phyloP scores from a whole-genome alignment of 2,888 invertebrate species.

The Gisinianus flammeolus region DNA sequence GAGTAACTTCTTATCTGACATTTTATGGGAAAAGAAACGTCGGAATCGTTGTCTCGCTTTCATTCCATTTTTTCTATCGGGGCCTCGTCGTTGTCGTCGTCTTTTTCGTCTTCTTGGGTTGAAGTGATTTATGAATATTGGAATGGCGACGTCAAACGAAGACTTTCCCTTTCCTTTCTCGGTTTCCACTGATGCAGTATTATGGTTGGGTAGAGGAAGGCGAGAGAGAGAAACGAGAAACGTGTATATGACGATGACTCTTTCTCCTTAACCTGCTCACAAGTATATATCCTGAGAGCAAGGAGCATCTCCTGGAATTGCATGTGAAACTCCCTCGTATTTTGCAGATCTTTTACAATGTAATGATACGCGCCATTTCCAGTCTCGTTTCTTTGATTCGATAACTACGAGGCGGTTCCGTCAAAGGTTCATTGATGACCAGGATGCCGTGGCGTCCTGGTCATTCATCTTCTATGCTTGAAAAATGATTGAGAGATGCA shows the following conservation, averaged over 20 bases:
- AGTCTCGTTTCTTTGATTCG: neutral
- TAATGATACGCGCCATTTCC: slow-evolving; percentile 24
- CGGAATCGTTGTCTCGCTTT: slow-evolving; percentile 51
- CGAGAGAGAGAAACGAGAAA: neutral
- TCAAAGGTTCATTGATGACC: slow-evolving; percentile 14
- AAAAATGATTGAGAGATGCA: slow-evolving; percentile 11
- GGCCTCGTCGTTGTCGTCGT: slow-evolving; percentile 19
- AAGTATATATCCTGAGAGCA: neutral
- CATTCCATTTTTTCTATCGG: slow-evolving; percentile 54
- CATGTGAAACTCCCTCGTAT: neutral
- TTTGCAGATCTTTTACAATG: slow-evolving; percentile 18
- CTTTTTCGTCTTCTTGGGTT: slow-evolving; percentile 19
- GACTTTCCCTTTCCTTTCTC: slow-evolving; percentile 17
- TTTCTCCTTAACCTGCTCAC: neutral
- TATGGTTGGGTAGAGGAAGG: neutral
- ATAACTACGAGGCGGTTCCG: neutral
- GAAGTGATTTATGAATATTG: slow-evolving; percentile 59
- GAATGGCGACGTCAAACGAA: slow-evolving; percentile 50
- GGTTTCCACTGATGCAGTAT: slow-evolving; percentile 3
- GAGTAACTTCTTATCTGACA: slow-evolving; percentile 54
- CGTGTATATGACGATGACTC: neutral
- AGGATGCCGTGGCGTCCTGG: slow-evolving; percentile 8
- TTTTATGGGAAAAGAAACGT: slow-evolving; percentile 55
- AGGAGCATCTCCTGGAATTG: neutral
- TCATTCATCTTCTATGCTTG: slow-evolving; percentile 14